Conservation (phyloP, 2,888 invertebrate species). For the Himalopsyche anomala region DNA sequence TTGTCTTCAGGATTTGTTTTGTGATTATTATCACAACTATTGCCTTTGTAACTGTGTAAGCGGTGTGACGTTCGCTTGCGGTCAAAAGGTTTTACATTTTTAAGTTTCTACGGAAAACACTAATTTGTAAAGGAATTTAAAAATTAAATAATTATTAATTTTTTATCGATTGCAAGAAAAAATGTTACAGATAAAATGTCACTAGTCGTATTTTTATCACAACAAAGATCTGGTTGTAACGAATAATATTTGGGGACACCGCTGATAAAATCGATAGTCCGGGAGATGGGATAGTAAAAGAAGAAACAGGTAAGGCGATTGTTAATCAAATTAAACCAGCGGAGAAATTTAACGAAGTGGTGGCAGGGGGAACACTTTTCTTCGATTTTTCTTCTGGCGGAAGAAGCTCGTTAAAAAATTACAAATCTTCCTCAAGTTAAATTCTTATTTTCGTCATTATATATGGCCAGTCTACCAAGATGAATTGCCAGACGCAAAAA, state of each 20-base stretch:
- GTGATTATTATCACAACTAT: too few relatives aligned
- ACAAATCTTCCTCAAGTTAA: slow-evolving; percentile 45
- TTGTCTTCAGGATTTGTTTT: too few relatives aligned
- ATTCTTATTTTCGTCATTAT: slow-evolving; percentile 56
- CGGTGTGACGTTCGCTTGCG: too few relatives aligned
- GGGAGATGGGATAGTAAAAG: not conserved
- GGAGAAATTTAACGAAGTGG: slow-evolving; percentile 50
- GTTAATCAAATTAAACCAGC: slow-evolving; percentile 52
- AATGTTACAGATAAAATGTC: too few relatives aligned
- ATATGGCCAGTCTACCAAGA: slow-evolving; percentile 48
- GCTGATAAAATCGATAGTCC: not conserved
- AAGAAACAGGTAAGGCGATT: slow-evolving; percentile 12
- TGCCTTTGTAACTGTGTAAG: too few relatives aligned
- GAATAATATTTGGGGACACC: not conserved
- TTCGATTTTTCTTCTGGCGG: slow-evolving; percentile 15
- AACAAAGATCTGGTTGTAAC: too few relatives aligned
- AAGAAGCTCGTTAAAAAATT: slow-evolving; percentile 57
- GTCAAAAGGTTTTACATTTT: too few relatives aligned
- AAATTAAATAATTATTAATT: too few relatives aligned
- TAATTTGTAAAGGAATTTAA: too few relatives aligned
- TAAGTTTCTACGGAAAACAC: too few relatives aligned
- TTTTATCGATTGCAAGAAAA: too few relatives aligned
- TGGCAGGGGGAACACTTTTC: not conserved
- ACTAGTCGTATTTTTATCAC: too few relatives aligned
- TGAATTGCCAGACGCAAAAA: slow-evolving; percentile 55